A percentile compares a stretch with the other conserved stretches of the same genome.
phyloP scores from a whole-genome alignment of 2,888 invertebrate genomes.

The Drosophila subquinaria region DNA sequence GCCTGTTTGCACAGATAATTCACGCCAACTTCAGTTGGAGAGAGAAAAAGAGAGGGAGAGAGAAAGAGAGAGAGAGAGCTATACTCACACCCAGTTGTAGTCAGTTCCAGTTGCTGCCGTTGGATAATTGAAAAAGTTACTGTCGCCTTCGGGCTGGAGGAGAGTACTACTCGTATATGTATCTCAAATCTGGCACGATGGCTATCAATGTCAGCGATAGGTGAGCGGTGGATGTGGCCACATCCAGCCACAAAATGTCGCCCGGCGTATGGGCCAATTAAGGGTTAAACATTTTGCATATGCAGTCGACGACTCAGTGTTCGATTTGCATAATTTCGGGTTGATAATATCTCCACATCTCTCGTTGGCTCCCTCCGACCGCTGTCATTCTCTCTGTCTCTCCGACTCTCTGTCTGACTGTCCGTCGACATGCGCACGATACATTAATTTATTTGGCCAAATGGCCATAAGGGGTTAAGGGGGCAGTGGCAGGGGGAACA shows the following conservation, averaged over 20 bases:
- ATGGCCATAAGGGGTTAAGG: constrained; percentile 25
- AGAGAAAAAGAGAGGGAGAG: constrained; percentile 2
- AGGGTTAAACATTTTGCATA: constrained; percentile 82
- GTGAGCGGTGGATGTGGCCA: constrained; percentile 54
- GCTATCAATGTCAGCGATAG: constrained; percentile 78
- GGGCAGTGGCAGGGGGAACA: constrained; percentile 18
- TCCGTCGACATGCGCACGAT: constrained; percentile 59
- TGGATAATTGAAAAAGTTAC: constrained; percentile 75
- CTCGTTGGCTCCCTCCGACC: background rate
- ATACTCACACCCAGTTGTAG: constrained; percentile 1
- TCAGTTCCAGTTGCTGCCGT: constrained; percentile 38
- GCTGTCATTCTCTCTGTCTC: background rate
- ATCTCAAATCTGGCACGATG: constrained; percentile 67
- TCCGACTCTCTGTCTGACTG: background rate
- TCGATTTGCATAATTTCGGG: constrained; percentile 80
- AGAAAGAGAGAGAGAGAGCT: constrained; percentile 3
- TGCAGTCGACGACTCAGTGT: constrained; percentile 54
- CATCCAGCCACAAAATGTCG: constrained; percentile 57
- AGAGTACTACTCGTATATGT: constrained; percentile 2
- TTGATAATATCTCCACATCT: constrained; percentile 43
- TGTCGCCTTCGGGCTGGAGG: constrained; percentile 19
- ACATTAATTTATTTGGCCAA: constrained; percentile 78
- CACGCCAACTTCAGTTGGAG: constrained; percentile 70
- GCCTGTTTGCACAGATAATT: constrained; percentile 79
- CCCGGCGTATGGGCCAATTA: constrained; percentile 78